Evolutionary conservation across 1,140 invertebrate genomes (phyloP).

Genomic region (Leptopilina clavipes): DNA sequence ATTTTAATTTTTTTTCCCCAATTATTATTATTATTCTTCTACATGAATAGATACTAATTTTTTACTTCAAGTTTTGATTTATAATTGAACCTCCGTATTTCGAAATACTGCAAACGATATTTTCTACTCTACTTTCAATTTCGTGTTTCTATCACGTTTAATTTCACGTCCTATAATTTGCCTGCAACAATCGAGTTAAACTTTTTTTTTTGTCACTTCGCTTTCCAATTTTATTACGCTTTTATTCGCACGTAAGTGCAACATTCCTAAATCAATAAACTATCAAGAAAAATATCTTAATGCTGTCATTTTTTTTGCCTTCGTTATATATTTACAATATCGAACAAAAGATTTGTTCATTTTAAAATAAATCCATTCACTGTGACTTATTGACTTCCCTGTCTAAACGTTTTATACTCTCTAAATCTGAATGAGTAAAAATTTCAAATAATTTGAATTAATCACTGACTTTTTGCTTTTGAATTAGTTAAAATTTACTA

Average conservation of each 20-base stretch:
- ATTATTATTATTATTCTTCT: no score
- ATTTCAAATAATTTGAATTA: no score
- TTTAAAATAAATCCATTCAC: background rate
- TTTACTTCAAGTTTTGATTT: no score
- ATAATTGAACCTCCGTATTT: no score
- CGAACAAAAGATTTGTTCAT: background rate
- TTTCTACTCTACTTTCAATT: conserved; percentile 15
- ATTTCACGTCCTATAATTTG: conserved; percentile 21
- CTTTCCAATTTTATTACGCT: conserved; percentile 24
- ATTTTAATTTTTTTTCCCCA: no score
- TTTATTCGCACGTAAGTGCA: background rate
- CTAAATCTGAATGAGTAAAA: no score
- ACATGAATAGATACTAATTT: no score
- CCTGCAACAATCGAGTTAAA: conserved; percentile 14
- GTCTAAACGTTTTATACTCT: no score
- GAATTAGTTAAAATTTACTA: no score
- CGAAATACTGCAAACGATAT: conserved; percentile 2
- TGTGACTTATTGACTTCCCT: background rate
- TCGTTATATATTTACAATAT: background rate
- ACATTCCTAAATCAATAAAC: conserved; percentile 16
- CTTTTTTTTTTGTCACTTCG: conserved; percentile 23
- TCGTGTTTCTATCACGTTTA: conserved; percentile 4
- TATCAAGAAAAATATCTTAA: conserved; percentile 11
- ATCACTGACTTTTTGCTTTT: no score
- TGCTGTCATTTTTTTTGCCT: background rate